Conservation (phyloP, 2,113 vertebrate genomes). For the Camelus dromedarius region DNA sequence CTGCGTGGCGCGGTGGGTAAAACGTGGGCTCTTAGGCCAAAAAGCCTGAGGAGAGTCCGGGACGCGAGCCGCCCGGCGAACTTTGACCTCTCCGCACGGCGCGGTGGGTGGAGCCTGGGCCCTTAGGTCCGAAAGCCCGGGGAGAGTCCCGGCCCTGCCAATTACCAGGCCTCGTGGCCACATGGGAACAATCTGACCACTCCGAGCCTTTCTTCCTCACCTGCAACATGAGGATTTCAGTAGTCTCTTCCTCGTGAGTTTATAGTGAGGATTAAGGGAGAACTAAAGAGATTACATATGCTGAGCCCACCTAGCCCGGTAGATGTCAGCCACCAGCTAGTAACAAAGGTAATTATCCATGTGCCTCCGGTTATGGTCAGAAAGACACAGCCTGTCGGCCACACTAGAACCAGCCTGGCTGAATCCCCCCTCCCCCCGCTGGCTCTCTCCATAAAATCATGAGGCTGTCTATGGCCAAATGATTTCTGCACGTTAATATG, state of each 20-base stretch:
- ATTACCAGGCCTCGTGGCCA: neutral
- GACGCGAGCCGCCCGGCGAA: too few relatives aligned
- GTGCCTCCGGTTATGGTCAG: neutral
- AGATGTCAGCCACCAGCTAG: neutral
- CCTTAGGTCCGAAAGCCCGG: neutral
- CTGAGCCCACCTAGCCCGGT: neutral
- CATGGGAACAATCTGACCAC: neutral
- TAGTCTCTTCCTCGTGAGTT: neutral
- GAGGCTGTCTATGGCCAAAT: neutral
- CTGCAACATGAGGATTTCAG: neutral
- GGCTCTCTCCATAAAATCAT: neutral
- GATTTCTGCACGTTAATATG: neutral
- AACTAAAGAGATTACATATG: neutral
- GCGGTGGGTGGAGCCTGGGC: rapidly evolving
- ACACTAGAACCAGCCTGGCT: neutral
- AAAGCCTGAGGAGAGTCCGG: neutral
- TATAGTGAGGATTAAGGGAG: neutral
- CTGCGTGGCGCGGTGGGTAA: neutral
- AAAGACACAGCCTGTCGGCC: neutral
- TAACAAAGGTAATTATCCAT: neutral
- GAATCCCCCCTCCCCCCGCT: neutral
- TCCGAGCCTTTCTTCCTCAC: neutral
- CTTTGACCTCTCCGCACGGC: neutral
- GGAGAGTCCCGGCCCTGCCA: neutral
- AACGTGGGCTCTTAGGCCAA: neutral